Base-by-base conservation (phyloP, 2,888 invertebrate species). In the Drepana falcataria region DNA sequence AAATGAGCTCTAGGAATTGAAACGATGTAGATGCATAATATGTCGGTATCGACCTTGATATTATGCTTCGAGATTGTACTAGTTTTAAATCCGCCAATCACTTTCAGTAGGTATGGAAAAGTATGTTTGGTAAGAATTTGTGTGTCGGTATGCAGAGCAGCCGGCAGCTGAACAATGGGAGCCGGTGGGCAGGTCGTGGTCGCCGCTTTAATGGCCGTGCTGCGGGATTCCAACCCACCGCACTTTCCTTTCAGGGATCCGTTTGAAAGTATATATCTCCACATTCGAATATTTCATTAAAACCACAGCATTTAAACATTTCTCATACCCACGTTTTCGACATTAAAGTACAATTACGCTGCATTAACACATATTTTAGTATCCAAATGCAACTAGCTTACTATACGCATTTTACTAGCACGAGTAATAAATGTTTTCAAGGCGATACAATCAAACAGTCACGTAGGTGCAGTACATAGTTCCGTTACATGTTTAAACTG, bases 161-260 rank as follows among this genome's bases (percentile, higher is more conserved):
- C 77, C 71, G 72, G 63, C 76, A 72, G 71, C 69, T 75, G 78
- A 82, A 85, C 85, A 85, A 86, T 84, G 80, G 82, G 82, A 81
- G 81, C 81, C 71, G 82, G 76, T 74, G 69, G 75, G 77, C 81
- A 79, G 78, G 79, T 83, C 83, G 77, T 71, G 75, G 73, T 71
- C 73, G 74, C 69, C 73, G 72, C 69, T 73, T 77, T 79, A 80
- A 81, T 79, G 78, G 74, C 76, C 77, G 71, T 65, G 69, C 76
- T 67, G 74, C 69, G 67, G 72, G 75, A 79, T 74, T 79, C 80
- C 79, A 75, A 65, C 69, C 71, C 71, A 71, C 73, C 71, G 77
- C 76, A 85, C 83, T 85, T 87, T 86, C 81, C 75, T 78, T 71
- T 69, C 67, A 71, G 74, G 77, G 78, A 82, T 83, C 76, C 71